These are phyloP conservation scores for Parochlus steinenii DNA, from an alignment of 2,888 invertebrate genomes.

Conservation along the genomic window DNA sequence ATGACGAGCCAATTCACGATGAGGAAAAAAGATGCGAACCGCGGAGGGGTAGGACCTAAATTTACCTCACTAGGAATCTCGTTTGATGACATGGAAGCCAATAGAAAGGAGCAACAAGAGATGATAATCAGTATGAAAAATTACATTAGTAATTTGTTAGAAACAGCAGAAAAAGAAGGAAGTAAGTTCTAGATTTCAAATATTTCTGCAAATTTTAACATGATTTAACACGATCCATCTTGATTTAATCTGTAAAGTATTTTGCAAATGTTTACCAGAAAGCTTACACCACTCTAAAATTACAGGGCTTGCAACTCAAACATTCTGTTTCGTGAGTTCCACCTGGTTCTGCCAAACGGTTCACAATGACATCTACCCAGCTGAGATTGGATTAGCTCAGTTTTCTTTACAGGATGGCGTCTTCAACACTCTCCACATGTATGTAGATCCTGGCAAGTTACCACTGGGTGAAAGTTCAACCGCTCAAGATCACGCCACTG, in stretches of 20 bases:
- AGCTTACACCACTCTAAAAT: no score
- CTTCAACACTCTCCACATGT: constrained; percentile 1
- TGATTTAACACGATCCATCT: no score
- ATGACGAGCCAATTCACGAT: no score
- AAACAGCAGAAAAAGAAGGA: background rate
- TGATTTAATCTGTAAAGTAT: no score
- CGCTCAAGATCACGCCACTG: background rate
- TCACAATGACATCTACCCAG: constrained; percentile 7
- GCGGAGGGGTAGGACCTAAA: no score
- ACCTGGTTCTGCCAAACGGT: background rate
- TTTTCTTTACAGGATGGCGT: constrained; percentile 7
- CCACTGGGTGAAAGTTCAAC: background rate
- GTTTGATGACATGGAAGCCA: background rate
- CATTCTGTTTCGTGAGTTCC: constrained; percentile 3
- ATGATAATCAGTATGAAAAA: background rate
- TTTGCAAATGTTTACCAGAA: no score
- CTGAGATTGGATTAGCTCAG: constrained; percentile 8
- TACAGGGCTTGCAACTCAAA: background rate
- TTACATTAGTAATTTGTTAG: background rate
- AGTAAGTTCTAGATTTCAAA: background rate
- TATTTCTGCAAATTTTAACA: no score
- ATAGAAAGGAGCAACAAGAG: background rate
- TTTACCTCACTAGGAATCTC: background rate
- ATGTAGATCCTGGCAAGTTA: constrained; percentile 8
- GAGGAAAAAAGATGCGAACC: no score